Evolutionary conservation across 92 coral and sea anemone species (phyloP).

Genomic region (Palythoa grandiflora): DNA sequence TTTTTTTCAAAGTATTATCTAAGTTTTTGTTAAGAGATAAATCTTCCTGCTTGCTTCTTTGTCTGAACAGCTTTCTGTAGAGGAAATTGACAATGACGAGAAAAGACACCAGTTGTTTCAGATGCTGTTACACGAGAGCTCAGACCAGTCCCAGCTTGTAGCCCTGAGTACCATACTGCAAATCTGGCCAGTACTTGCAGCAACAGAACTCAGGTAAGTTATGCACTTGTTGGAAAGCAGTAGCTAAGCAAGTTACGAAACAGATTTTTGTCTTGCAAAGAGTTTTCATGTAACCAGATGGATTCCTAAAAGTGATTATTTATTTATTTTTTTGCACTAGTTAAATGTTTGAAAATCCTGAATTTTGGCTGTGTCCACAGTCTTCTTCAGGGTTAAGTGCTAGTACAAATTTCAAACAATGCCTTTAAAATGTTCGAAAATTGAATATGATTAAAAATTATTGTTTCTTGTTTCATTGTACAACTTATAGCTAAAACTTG

Average conservation of each 20-base stretch:
- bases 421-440: too few relatives aligned
- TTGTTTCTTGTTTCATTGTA: too few relatives aligned
- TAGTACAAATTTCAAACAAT: too few relatives aligned
- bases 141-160: conserved; percentile 65
- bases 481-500: too few relatives aligned
- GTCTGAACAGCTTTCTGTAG: conserved; percentile 72
- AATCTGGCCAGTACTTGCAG: conserved; percentile 95
- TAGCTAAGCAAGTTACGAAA: too few relatives aligned
- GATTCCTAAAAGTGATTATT: too few relatives aligned
- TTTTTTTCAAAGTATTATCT: not conserved
- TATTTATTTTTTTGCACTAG: too few relatives aligned
- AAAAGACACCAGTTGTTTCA: conserved; percentile 84
- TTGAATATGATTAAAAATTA: too few relatives aligned
- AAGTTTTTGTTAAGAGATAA: not conserved
- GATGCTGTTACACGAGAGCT: conserved; percentile 70
- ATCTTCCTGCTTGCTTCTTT: not conserved
- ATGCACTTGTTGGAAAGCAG: not conserved
- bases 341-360: too few relatives aligned
- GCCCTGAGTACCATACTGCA: conserved; percentile 79
- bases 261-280: not conserved
- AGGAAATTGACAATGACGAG: conserved; percentile 89
- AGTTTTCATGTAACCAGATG: too few relatives aligned
- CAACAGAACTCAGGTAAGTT: conserved; percentile 84
- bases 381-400: too few relatives aligned
- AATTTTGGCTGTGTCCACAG: too few relatives aligned